These are phyloP conservation scores for Acleris holmiana DNA, from an alignment of 2,888 invertebrate genomes.

Conservation along the genomic window DNA sequence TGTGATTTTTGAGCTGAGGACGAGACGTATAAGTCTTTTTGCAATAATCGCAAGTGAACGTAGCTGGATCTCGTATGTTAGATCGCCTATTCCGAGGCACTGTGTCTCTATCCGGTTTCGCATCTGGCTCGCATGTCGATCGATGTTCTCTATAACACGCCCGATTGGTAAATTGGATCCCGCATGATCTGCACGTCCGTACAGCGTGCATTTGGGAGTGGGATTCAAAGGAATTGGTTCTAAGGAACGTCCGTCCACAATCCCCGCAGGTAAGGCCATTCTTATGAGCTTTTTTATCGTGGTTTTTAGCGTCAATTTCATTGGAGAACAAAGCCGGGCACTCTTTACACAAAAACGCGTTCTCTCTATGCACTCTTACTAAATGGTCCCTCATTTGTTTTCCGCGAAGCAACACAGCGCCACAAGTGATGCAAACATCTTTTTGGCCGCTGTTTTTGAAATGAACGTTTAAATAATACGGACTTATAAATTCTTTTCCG, in stretches of 20 bases:
- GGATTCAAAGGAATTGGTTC: constrained; percentile 60
- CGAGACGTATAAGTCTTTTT: constrained; percentile 66
- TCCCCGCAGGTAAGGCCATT: constrained; percentile 62
- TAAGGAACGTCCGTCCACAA: constrained; percentile 66
- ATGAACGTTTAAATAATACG: constrained; percentile 65
- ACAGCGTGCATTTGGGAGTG: constrained; percentile 74
- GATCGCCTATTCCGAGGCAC: constrained; percentile 61
- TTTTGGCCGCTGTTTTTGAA: constrained; percentile 71
- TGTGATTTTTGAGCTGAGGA: constrained; percentile 74
- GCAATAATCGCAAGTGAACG: constrained; percentile 72
- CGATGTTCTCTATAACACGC: constrained; percentile 73
- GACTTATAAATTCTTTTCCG: constrained; percentile 63
- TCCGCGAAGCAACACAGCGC: constrained; percentile 57
- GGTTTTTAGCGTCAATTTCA: constrained; percentile 53
- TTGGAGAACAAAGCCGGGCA: constrained; percentile 62
- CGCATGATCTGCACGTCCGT: constrained; percentile 67
- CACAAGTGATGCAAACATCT: constrained; percentile 67
- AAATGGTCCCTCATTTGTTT: constrained; percentile 62
- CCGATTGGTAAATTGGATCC: constrained; percentile 67
- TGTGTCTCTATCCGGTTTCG: constrained; percentile 59
- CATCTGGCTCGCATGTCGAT: constrained; percentile 68
- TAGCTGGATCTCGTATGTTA: constrained; percentile 71
- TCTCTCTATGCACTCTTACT: constrained; percentile 53
- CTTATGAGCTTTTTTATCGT: constrained; percentile 58
- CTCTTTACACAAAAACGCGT: constrained; percentile 53